A percentile compares a stretch with the other conserved stretches of the same genome.
These are phyloP conservation scores for Drosophila aff. DNA, from an alignment of 1,140 invertebrate species.

Conservation along the genomic window DNA sequence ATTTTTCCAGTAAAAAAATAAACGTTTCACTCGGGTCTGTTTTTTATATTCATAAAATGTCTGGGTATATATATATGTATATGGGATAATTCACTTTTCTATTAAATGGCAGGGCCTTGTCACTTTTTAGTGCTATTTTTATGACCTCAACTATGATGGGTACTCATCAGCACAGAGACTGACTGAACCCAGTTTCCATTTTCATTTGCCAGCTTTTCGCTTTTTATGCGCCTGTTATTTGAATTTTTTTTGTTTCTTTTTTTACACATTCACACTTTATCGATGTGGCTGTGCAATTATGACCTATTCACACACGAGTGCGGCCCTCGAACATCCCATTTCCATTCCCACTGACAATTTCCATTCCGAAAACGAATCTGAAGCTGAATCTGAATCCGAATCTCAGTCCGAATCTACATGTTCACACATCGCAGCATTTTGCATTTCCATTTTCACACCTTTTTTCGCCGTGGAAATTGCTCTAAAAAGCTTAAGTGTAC, in stretches of 20 bases:
- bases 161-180: conserved; percentile 7
- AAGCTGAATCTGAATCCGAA: conserved; percentile 10
- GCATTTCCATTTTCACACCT: conserved; percentile 34
- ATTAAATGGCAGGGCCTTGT: conserved; percentile 10
- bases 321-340: conserved; percentile 25
- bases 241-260: conserved; percentile 9
- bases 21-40: conserved; percentile 7
- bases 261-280: conserved; percentile 4
- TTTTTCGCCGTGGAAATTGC: conserved; percentile 20
- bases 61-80: background rate
- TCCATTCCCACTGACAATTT: conserved; percentile 1
- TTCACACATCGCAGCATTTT: conserved; percentile 31
- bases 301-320: conserved; percentile 35
- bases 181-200: conserved; percentile 38
- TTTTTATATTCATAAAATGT: conserved; percentile 4
- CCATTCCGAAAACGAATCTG: background rate
- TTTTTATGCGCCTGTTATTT: conserved; percentile 32
- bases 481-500: conserved; percentile 21
- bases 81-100: conserved; percentile 1
- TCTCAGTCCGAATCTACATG: conserved; percentile 5
- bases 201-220: conserved; percentile 24
- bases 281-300: conserved; percentile 25
- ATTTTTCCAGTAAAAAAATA: background rate
- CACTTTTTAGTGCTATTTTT: conserved; percentile 23
- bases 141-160: conserved; percentile 31